phyloP scores from a whole-genome alignment of 1,140 invertebrate genomes.

The Trachymyrmex cornetzi region DNA sequence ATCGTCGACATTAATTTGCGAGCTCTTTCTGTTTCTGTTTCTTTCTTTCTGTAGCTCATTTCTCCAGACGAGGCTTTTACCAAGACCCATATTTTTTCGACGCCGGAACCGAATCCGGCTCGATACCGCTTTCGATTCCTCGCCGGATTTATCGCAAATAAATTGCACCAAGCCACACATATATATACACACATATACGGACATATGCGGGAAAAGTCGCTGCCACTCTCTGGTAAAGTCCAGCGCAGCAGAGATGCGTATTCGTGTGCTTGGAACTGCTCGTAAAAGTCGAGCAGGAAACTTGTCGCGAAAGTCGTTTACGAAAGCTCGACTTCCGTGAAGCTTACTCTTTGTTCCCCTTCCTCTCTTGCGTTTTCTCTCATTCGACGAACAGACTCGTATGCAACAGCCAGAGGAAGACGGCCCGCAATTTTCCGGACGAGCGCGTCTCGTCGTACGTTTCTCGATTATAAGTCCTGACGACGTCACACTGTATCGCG shows the following conservation, averaged over 20 bases:
- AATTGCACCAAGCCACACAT: neutral
- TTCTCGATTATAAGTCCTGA: slow-evolving; percentile 64
- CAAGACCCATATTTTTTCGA: slow-evolving; percentile 46
- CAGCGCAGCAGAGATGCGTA: slow-evolving; percentile 10
- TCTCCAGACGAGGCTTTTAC: slow-evolving; percentile 23
- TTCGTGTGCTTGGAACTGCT: slow-evolving; percentile 21
- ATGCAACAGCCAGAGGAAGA: slow-evolving; percentile 12
- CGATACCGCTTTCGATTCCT: slow-evolving; percentile 50
- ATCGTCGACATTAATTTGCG: neutral
- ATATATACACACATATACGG: too few species aligned
- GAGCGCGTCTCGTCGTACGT: slow-evolving; percentile 39
- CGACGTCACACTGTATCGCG: slow-evolving; percentile 14
- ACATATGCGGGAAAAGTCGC: slow-evolving; percentile 1
- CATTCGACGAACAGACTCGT: slow-evolving; percentile 7
- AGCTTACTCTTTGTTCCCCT: neutral
- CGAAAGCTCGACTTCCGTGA: slow-evolving; percentile 32
- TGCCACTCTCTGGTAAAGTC: slow-evolving; percentile 20
- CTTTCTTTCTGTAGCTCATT: neutral
- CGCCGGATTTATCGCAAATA: slow-evolving; percentile 61
- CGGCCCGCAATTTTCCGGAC: slow-evolving; percentile 66
- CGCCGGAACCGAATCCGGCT: slow-evolving; percentile 24
- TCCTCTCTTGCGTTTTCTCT: neutral
- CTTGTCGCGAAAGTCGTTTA: slow-evolving; percentile 68
- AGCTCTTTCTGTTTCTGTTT: neutral
- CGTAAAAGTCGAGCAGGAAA: slow-evolving; percentile 58